phyloP scores from a whole-genome alignment of 2,888 invertebrate species.

The Unio pictorum region DNA sequence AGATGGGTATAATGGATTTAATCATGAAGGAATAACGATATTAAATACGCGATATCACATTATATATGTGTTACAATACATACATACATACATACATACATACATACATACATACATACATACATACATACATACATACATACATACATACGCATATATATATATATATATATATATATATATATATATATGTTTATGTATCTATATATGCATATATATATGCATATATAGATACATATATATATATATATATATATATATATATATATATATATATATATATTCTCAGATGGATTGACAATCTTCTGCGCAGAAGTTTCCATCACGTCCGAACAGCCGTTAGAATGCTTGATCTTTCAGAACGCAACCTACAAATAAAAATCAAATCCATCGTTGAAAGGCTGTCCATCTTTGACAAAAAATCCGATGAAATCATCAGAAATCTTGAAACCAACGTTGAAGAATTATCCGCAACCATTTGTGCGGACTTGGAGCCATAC shows the following conservation, averaged over 20 bases:
- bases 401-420: constrained; percentile 28
- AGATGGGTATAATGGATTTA: too few relatives aligned
- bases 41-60: too few relatives aligned
- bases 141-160: too few relatives aligned
- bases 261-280: background rate
- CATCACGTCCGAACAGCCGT: constrained; percentile 47
- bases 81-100: too few relatives aligned
- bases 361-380: constrained; percentile 36
- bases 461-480: constrained; percentile 21
- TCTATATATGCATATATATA: too few relatives aligned
- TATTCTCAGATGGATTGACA: constrained; percentile 55
- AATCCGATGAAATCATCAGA: constrained; percentile 29
- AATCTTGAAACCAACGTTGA: constrained; percentile 24
- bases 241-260: constrained; percentile 2
- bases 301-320: constrained; percentile 40
- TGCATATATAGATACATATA: background rate
- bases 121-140: too few relatives aligned
- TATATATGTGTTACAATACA: too few relatives aligned
- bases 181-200: too few relatives aligned
- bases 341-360: constrained; percentile 37
- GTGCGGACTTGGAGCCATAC: constrained; percentile 21
- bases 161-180: too few relatives aligned
- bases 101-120: too few relatives aligned
- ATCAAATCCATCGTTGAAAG: constrained; percentile 26
- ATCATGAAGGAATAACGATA: too few relatives aligned